Evolutionary conservation across 1,140 invertebrate genomes (phyloP).

Genomic region (Himalopsyche phryganea): DNA sequence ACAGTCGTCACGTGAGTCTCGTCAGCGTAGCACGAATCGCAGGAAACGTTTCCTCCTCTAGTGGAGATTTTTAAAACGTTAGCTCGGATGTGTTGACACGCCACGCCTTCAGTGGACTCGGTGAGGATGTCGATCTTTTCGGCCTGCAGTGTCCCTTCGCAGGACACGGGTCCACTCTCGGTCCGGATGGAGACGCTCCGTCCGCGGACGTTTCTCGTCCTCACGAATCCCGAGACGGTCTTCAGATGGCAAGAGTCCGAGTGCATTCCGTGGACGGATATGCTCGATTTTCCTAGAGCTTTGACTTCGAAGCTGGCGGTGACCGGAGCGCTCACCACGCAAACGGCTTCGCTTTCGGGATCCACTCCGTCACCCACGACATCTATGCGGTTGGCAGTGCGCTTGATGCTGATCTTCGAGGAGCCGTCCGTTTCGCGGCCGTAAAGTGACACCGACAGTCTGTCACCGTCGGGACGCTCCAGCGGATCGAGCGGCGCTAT

Average conservation of each 20-base stretch:
- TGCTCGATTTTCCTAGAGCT: constrained; percentile 45
- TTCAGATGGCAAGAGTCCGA: constrained; percentile 47
- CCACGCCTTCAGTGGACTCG: constrained; percentile 40
- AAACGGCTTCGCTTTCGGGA: constrained; percentile 45
- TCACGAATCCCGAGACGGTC: constrained; percentile 44
- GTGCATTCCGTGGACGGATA: constrained; percentile 44
- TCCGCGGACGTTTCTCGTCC: constrained; percentile 43
- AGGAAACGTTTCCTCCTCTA: constrained; percentile 44
- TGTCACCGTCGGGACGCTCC: constrained; percentile 44
- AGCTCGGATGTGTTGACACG: constrained; percentile 48
- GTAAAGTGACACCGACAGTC: constrained; percentile 47
- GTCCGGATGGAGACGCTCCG: constrained; percentile 46
- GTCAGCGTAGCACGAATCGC: constrained; percentile 51
- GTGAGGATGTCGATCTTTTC: constrained; percentile 48
- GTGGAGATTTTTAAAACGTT: constrained; percentile 43
- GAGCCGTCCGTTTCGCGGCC: constrained; percentile 46
- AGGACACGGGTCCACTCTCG: constrained; percentile 41
- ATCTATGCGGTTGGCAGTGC: constrained; percentile 48
- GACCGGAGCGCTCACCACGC: constrained; percentile 48
- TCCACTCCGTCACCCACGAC: constrained; percentile 45
- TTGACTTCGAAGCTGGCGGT: constrained; percentile 48
- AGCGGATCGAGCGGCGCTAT: constrained; percentile 47
- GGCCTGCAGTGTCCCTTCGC: constrained; percentile 44
- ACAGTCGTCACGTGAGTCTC: constrained; percentile 48
- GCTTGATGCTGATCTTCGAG: constrained; percentile 40